Evolutionary conservation across 2,113 vertebrate genomes (phyloP), one percentile per base, ranked within the genome.

Genomic region (Cynoglossus semilaevis): DNA sequence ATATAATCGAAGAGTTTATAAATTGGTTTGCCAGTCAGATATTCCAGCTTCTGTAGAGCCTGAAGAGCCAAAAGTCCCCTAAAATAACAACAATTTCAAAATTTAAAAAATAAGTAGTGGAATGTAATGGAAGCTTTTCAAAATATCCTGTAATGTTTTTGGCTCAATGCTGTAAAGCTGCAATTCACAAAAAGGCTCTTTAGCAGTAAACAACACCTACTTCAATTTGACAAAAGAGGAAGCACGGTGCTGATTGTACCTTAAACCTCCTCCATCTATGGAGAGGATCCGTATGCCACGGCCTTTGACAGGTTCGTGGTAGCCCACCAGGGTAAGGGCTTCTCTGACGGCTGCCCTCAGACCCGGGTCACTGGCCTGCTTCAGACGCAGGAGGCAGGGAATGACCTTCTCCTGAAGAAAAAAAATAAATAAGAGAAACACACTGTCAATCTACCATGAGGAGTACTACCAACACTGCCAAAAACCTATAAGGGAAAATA

Each of bases 1-100:
- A 99, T 96, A 77, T 96, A 98, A 86, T 98, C 96, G 85, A 99
- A 99, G 45, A 98, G 93, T 67, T 96, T 92, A 89, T 97, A 91
- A 84, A 97, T 85, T 0, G 92, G 94, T 79, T 96, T 97, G 64
- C 95, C 95, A 46, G 95, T 96, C 71, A 98, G 81, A 58, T 92
- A 88, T 81, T 98, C 95, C 74, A 99, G 84, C 81, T 93, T 94
- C 53, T 92, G 88, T 42, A 99, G 84, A 13, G 94, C 94, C 84
- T 99, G 96, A 85, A 98, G 93, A 43, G 95, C 94, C 76, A 99
- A 85, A 77, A 99, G 87, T 77, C 96, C 96, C 82, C 96, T 99
- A 51, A 29, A 29, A 29, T 4, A 29, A 29, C 22, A 29, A 29
- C 22, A 29, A 29, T 29, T 29, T 29, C 22, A 29, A 29, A 29